Conservation (phyloP, 2,797 vertebrate species). For the Spea hammondii region DNA sequence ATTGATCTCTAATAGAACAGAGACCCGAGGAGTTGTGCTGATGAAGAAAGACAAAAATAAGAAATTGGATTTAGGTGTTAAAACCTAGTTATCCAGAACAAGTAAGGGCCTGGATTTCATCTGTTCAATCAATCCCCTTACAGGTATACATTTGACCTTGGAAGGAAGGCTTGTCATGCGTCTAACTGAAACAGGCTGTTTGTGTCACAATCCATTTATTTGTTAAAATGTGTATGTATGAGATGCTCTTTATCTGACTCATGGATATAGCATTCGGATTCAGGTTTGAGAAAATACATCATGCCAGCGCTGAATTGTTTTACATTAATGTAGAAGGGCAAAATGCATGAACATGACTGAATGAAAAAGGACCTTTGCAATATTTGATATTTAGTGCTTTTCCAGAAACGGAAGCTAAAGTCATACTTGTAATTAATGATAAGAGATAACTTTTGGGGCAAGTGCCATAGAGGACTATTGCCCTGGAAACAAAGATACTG, state of each 20-base stretch:
- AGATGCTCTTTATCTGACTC: conserved; percentile 17
- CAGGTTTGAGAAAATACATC: background rate
- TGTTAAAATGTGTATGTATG: conserved; percentile 23
- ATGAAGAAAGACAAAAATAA: conserved; percentile 54
- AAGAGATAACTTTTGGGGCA: too few relatives aligned
- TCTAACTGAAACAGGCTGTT: conserved; percentile 29
- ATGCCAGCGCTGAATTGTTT: conserved; percentile 2
- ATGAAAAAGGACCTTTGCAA: background rate
- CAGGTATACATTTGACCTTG: conserved; percentile 50
- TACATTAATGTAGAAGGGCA: background rate
- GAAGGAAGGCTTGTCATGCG: conserved; percentile 7
- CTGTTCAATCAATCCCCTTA: conserved; percentile 43
- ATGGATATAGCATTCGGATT: conserved; percentile 1
- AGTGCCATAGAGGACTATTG: too few relatives aligned
- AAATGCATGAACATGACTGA: background rate
- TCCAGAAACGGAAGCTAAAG: too few relatives aligned
- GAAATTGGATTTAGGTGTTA: conserved; percentile 54
- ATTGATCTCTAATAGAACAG: conserved; percentile 52
- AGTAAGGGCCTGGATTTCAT: conserved; percentile 37
- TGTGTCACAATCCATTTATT: conserved; percentile 40
- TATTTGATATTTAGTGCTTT: background rate
- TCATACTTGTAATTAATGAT: too few relatives aligned
- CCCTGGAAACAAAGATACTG: too few relatives aligned
- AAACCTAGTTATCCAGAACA: conserved; percentile 44
- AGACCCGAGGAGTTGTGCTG: conserved; percentile 46